Conservation (phyloP, 2,888 invertebrate species). For the Polydrusus pterygomalis region DNA sequence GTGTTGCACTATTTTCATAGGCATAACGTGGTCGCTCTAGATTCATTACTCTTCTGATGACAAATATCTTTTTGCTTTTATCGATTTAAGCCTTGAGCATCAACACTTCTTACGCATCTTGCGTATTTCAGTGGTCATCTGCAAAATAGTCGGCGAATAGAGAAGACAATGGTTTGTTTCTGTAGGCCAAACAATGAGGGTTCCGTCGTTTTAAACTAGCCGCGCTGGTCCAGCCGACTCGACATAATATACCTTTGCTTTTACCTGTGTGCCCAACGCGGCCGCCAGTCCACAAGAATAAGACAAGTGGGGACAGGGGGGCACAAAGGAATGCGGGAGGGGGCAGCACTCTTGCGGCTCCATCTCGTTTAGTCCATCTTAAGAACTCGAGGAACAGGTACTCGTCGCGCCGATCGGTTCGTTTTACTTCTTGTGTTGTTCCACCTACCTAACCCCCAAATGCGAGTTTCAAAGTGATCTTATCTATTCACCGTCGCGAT, state of each 20-base stretch:
- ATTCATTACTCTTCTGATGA: too few relatives aligned
- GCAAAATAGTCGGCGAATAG: conserved; percentile 60
- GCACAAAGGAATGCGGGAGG: conserved; percentile 69
- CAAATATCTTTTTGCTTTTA: too few relatives aligned
- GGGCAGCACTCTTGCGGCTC: conserved; percentile 68
- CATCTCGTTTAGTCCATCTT: conserved; percentile 69
- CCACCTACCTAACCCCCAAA: conserved; percentile 50
- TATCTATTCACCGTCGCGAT: conserved; percentile 32
- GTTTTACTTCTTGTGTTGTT: conserved; percentile 57
- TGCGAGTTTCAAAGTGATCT: conserved; percentile 38
- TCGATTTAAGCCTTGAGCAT: too few relatives aligned
- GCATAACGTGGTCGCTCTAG: too few relatives aligned
- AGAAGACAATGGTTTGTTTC: conserved; percentile 71
- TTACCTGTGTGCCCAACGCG: conserved; percentile 49
- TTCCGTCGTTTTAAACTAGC: conserved; percentile 49
- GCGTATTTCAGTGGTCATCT: conserved; percentile 3
- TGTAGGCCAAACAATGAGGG: conserved; percentile 68
- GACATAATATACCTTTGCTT: conserved; percentile 53
- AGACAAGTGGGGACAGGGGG: conserved; percentile 63
- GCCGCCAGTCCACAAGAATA: conserved; percentile 35
- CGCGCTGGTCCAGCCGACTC: conserved; percentile 43
- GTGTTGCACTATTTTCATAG: not conserved
- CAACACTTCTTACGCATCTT: not conserved
- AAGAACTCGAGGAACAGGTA: conserved; percentile 66
- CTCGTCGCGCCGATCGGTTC: conserved; percentile 58